Conservation (phyloP, 2,797 vertebrate genomes). For the Eutrigla gurnardus region DNA sequence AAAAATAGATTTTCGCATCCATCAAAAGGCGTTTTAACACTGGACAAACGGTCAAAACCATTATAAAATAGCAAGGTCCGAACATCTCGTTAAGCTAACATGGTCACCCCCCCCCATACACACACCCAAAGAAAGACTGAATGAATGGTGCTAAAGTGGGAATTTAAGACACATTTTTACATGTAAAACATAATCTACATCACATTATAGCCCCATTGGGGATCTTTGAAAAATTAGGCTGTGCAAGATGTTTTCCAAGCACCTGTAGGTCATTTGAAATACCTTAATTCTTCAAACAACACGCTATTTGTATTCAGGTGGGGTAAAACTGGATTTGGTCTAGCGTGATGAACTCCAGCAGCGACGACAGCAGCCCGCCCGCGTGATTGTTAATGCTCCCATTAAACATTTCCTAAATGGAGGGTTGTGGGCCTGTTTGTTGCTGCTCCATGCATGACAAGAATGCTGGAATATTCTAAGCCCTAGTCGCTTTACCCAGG, state of each 20-base stretch:
- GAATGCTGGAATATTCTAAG: conserved; percentile 50
- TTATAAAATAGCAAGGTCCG: no score
- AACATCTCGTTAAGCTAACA: neutral
- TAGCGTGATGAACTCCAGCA: conserved; percentile 52
- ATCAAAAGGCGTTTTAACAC: no score
- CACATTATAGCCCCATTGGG: conserved; percentile 30
- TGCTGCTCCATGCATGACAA: conserved; percentile 37
- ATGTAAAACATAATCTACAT: conserved; percentile 27
- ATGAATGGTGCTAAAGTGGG: conserved; percentile 28
- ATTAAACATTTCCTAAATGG: conserved; percentile 68
- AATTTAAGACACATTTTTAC: conserved; percentile 47
- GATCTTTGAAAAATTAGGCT: conserved; percentile 47
- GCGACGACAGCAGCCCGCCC: conserved; percentile 52
- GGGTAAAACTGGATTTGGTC: conserved; percentile 48
- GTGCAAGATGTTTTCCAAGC: conserved; percentile 59
- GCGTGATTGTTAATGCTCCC: conserved; percentile 55
- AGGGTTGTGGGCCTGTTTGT: conserved; percentile 58
- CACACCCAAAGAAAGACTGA: conserved; percentile 6
- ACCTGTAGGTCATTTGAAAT: conserved; percentile 52
- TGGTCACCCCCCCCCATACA: no score
- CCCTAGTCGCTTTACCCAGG: conserved; percentile 18
- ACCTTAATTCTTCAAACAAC: conserved; percentile 56
- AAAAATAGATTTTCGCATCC: no score
- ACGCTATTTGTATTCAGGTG: conserved; percentile 66
- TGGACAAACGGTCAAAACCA: no score